phyloP scores from a whole-genome alignment of 2,797 vertebrate species.

The Alauda arvensis region DNA sequence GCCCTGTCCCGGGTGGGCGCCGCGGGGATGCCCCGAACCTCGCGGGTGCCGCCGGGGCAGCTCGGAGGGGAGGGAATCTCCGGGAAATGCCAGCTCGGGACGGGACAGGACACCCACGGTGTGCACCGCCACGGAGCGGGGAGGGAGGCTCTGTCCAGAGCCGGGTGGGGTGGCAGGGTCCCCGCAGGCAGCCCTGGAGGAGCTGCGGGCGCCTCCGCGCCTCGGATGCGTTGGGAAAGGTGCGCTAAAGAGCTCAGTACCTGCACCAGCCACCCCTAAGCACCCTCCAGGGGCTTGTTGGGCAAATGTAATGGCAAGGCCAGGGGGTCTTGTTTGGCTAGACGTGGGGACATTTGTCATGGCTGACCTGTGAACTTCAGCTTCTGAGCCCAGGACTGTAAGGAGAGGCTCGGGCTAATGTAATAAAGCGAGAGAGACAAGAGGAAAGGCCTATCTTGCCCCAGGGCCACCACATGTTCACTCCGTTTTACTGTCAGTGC shows the following conservation, averaged over 20 bases:
- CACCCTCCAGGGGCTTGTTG: slow-evolving; percentile 73
- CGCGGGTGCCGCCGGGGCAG: rapidly evolving
- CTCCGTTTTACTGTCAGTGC: slow-evolving; percentile 72
- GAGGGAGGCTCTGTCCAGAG: neutral
- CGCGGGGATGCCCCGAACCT: neutral
- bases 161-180: neutral
- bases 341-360: slow-evolving; percentile 79
- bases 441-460: slow-evolving; percentile 72
- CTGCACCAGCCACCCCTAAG: slow-evolving; percentile 69
- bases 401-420: slow-evolving; percentile 71
- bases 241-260: slow-evolving; percentile 60
- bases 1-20: neutral
- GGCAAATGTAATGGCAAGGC: slow-evolving; percentile 70
- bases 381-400: slow-evolving; percentile 70
- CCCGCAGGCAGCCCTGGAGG: neutral
- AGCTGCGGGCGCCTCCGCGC: neutral
- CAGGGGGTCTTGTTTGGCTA: slow-evolving; percentile 72
- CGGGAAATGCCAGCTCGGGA: neutral
- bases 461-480: slow-evolving; percentile 75
- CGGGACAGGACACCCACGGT: rapidly evolving
- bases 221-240: slow-evolving; percentile 14
- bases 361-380: slow-evolving; percentile 75
- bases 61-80: neutral
- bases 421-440: slow-evolving; percentile 74
- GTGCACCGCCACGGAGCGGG: neutral